phyloP scores from a whole-genome alignment of 2,113 vertebrate species.

The Serranochromis macrocephalus region DNA sequence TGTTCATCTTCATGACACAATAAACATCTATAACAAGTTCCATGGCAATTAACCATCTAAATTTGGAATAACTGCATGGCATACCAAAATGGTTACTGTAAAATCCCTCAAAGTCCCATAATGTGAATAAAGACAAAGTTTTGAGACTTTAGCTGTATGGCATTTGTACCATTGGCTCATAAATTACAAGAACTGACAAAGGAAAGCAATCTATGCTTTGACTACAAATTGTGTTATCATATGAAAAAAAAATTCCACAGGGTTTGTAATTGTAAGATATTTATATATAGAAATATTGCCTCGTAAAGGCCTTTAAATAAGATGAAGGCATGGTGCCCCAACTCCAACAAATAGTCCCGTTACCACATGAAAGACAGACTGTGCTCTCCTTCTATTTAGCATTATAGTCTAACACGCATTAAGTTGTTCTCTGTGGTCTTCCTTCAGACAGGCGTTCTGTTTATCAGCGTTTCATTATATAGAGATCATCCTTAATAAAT shows the following conservation, averaged over 20 bases:
- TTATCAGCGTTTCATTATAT: not conserved
- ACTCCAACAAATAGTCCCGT: slow-evolving; percentile 26
- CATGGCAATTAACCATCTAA: not conserved
- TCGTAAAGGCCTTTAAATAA: slow-evolving; percentile 33
- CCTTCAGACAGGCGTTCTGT: not conserved
- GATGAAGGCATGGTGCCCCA: slow-evolving; percentile 23
- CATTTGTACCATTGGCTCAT: not conserved
- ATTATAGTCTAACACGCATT: slow-evolving; percentile 11
- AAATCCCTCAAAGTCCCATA: not conserved
- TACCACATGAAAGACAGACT: slow-evolving; percentile 47
- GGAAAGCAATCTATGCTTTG: not conserved
- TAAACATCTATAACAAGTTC: not conserved
- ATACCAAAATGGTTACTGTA: not conserved
- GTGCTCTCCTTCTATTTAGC: slow-evolving; percentile 6
- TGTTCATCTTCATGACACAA: not conserved
- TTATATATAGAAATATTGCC: slow-evolving; percentile 35
- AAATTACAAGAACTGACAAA: not conserved
- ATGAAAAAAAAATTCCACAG: not conserved
- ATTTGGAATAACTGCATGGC: not conserved
- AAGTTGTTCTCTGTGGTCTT: not conserved
- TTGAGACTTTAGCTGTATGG: not conserved
- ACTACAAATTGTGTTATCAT: not conserved
- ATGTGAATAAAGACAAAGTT: not conserved
- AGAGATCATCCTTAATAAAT: not conserved
- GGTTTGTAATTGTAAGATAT: slow-evolving; percentile 18